Evolutionary conservation across 1,140 invertebrate genomes (phyloP).

Genomic region (Drosophila nannoptera): DNA sequence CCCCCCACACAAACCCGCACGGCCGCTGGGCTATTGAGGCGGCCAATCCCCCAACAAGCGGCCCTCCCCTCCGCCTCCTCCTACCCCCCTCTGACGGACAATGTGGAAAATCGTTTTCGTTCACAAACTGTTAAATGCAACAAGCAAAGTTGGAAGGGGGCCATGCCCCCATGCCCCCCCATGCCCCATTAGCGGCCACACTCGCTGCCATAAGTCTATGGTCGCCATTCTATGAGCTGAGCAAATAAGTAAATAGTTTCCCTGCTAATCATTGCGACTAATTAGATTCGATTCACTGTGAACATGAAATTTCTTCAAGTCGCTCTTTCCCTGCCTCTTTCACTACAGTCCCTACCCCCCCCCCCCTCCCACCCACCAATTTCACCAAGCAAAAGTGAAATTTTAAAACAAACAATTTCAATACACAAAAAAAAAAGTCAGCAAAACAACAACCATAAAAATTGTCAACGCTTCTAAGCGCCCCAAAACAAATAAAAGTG

Average conservation of each 20-base stretch:
- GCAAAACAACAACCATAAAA: slow-evolving; percentile 37
- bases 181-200: slow-evolving; percentile 1
- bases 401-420: slow-evolving; percentile 22
- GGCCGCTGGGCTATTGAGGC: not conserved
- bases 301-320: slow-evolving; percentile 1
- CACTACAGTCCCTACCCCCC: not conserved
- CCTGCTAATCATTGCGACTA: no score
- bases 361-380: not conserved
- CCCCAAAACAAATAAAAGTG: slow-evolving; percentile 46
- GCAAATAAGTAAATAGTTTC: no score
- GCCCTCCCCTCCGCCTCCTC: not conserved
- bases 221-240: no score
- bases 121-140: slow-evolving; percentile 26
- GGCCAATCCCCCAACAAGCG: not conserved
- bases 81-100: slow-evolving; percentile 8
- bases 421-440: slow-evolving; percentile 1
- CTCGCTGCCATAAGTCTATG: not conserved
- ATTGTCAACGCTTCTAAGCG: slow-evolving; percentile 54
- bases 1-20: slow-evolving; percentile 1
- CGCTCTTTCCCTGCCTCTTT: not conserved
- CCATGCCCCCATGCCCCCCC: no score
- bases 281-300: no score
- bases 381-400: slow-evolving; percentile 39
- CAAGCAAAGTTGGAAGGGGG: not conserved
- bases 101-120: slow-evolving; percentile 59